Conservation (phyloP, 1,140 invertebrate species). For the Charaxes varanes region DNA sequence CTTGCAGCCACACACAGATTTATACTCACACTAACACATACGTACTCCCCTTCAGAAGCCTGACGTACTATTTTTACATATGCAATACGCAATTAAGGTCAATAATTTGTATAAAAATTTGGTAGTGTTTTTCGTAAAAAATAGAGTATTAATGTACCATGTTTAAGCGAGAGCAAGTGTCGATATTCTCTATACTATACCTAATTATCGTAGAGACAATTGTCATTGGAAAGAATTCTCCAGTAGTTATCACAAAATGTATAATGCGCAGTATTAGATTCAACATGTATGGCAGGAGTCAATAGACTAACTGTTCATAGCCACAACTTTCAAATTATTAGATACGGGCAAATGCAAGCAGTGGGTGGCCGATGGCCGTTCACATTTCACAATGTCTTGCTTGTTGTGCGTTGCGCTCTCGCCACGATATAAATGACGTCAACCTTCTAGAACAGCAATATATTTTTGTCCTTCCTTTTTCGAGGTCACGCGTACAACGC, state of each 20-base stretch:
- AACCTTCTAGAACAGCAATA: constrained; percentile 65
- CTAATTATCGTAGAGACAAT: constrained; percentile 67
- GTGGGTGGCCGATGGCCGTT: constrained; percentile 68
- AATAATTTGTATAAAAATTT: background rate
- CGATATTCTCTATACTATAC: constrained; percentile 58
- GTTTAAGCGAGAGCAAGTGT: constrained; percentile 28
- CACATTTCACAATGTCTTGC: constrained; percentile 72
- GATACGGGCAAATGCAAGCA: constrained; percentile 53
- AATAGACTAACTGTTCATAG: constrained; percentile 65
- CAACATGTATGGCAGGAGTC: constrained; percentile 64
- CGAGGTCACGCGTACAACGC: constrained; percentile 63
- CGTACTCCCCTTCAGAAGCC: constrained; percentile 12
- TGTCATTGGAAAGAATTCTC: constrained; percentile 60
- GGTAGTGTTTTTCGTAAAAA: too few relatives aligned
- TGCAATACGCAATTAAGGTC: background rate
- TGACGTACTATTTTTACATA: constrained; percentile 18
- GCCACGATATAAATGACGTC: constrained; percentile 65
- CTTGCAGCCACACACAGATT: constrained; percentile 15
- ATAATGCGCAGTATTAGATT: constrained; percentile 52
- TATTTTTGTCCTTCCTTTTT: constrained; percentile 62
- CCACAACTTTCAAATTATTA: constrained; percentile 66
- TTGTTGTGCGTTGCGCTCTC: constrained; percentile 48
- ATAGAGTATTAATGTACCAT: too few relatives aligned
- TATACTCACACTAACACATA: constrained; percentile 24
- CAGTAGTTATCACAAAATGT: constrained; percentile 56